Evolutionary conservation across 2,888 invertebrate genomes (phyloP), one percentile per base, ranked within the genome.

Genomic region (Ornithoptera alexandrae): DNA sequence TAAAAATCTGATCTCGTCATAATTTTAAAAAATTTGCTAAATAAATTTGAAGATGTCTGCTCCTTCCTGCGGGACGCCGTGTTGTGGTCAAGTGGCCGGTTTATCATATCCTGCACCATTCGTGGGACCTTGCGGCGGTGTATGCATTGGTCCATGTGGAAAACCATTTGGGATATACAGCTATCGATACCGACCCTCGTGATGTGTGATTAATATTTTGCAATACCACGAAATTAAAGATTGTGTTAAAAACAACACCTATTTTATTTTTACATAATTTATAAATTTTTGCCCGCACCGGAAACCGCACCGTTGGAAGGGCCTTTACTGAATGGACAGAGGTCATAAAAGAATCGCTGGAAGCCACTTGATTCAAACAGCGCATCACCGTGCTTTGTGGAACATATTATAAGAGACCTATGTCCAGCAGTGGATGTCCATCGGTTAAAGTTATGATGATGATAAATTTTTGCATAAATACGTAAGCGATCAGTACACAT

Each of bases 91-190:
- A 71, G 75, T 78, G 4, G 82, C 88, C 0, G 88, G 89, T 0
- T 68, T 77, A 2, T 70, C 76, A 0, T 82, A 77, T 72, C 83
- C 86, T 0, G 87, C 84, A 0, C 87, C 86, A 0, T 88, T 84
- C 71, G 78, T 77, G 71, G 77, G 74, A 18, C 79, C 72, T 46
- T 80, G 82, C 63, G 77, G 77, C 53, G 81, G 82, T 57, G 77
- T 82, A 5, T 84, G 83, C 73, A 71, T 75, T n/a, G 78, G 82
- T 0, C 82, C 84, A 5, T 83, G 83, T 66, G 88, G 88, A 18
- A 78, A 75, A 56, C 87, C 88, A 56, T 89, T 89, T 72, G 89
- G 89, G 2, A 80, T 81, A 20, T 89, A 89, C 76, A 89, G 89
- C 77, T 88, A 84, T 84, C 78, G 87, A 20, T 86, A 75, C 71